Base-by-base conservation (phyloP, 1,140 invertebrate species). In the Drosophila ercepeae region DNA sequence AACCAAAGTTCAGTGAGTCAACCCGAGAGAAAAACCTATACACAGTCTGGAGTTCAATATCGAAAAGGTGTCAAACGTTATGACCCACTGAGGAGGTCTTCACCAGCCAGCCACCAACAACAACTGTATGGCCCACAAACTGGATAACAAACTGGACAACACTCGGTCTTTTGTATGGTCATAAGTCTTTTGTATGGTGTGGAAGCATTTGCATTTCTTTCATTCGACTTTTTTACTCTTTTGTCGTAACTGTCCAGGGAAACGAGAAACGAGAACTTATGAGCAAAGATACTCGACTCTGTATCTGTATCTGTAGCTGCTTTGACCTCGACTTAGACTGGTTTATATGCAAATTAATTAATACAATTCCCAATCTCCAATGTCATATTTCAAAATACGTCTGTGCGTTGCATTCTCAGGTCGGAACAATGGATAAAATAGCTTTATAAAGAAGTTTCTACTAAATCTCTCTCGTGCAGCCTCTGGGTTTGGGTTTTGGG, bases 301-400 rank as follows among this genome's bases (percentile, higher is more conserved):
- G 55, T 49, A 32, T 29, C 16, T 32, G 9, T 48, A 63, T 46
- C 44, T 7, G 19, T 52, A n/a, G 54, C 7, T 51, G 59, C 14
- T 21, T 29, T 64, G 60, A 64, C 60, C 60, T 64, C 57, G 42
- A 49, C 60, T 53, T 45, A 16, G 27, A 68, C 64, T 68, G 64
- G 64, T 68, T 68, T 68, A 53, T 68, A 68, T 68, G 64, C 61
- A 68, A 68, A 68, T 68, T 67, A 68, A 53, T 67, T 68, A 68
- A 68, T 68, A 67, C 64, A 44, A 67, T 53, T 69, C 14, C 63
- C 44, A 49, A 34, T 57, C 63, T 68, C 44, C 44, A 57, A 69
- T 48, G 65, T 57, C 65, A 69, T 69, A 69, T 57, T 69, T 69
- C 64, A 69, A 39, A 29, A 41, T 57, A 69, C 46, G 48, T 45